phyloP scores from a whole-genome alignment of 2,797 vertebrate species.

The Myotis pilosus region DNA sequence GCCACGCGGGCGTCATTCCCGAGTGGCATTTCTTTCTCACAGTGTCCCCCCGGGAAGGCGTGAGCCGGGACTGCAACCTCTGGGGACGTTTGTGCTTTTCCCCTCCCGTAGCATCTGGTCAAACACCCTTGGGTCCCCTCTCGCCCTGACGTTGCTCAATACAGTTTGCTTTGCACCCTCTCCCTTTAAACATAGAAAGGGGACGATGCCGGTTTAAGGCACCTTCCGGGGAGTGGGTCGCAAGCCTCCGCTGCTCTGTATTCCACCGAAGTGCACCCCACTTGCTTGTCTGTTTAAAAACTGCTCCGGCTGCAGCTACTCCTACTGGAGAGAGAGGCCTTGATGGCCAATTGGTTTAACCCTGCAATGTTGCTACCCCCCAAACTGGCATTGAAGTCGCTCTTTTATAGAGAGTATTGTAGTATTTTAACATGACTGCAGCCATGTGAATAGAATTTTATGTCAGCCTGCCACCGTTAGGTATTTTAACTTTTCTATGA shows the following conservation, averaged over 20 bases:
- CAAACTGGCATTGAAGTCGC: background rate
- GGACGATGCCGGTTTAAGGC: background rate
- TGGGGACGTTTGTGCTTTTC: background rate
- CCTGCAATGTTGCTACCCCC: slow-evolving; percentile 12
- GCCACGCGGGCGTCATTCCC: background rate
- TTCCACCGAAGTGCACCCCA: slow-evolving; percentile 6
- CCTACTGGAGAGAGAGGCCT: slow-evolving; percentile 39
- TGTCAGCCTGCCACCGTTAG: background rate
- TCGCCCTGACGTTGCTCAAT: background rate
- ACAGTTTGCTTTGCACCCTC: background rate
- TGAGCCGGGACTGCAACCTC: background rate
- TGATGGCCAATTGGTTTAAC: background rate
- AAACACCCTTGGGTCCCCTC: background rate
- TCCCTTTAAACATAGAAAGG: slow-evolving; percentile 57
- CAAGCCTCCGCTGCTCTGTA: slow-evolving; percentile 56
- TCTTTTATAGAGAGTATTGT: background rate
- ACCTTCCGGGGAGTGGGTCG: slow-evolving; percentile 22
- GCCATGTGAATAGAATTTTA: background rate
- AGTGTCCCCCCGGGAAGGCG: background rate
- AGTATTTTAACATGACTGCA: slow-evolving; percentile 2
- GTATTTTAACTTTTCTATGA: background rate
- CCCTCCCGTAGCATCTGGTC: background rate
- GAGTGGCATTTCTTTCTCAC: background rate
- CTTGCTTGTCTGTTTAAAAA: slow-evolving; percentile 52
- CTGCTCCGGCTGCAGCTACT: slow-evolving; percentile 39